Conservation (phyloP, 2,797 vertebrate genomes). For the Champsocephalus esox region DNA sequence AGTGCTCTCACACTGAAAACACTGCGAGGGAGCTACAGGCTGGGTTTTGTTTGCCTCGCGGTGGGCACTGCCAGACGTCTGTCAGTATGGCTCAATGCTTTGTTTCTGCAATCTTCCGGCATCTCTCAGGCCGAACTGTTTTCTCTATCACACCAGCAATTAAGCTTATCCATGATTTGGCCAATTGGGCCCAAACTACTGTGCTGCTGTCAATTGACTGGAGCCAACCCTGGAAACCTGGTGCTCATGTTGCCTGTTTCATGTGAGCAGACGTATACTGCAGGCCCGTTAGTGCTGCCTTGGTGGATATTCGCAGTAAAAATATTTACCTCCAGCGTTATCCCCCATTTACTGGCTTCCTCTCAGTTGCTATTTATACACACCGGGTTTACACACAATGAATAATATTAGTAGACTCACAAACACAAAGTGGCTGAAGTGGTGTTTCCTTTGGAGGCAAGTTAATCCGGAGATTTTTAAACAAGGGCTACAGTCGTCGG, state of each 20-base stretch:
- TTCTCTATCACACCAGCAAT: constrained; percentile 77
- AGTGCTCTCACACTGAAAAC: constrained; percentile 52
- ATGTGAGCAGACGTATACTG: constrained; percentile 46
- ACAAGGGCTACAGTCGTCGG: constrained; percentile 32
- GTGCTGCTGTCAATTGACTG: constrained; percentile 72
- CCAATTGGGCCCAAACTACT: constrained; percentile 76
- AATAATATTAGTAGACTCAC: constrained; percentile 36
- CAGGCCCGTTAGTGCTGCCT: constrained; percentile 29
- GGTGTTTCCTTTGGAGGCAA: constrained; percentile 49
- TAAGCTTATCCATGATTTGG: constrained; percentile 76
- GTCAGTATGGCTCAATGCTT: constrained; percentile 71
- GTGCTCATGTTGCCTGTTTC: constrained; percentile 52
- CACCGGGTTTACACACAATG: constrained; percentile 42
- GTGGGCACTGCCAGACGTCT: constrained; percentile 74
- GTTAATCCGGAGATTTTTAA: constrained; percentile 30
- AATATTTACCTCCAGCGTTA: constrained; percentile 64
- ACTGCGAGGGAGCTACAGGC: constrained; percentile 56
- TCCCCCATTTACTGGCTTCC: constrained; percentile 56
- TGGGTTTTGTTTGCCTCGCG: constrained; percentile 68
- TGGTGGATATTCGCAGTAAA: constrained; percentile 43
- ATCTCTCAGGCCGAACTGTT: constrained; percentile 72
- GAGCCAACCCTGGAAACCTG: constrained; percentile 65
- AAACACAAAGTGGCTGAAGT: constrained; percentile 39
- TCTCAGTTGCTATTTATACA: constrained; percentile 60
- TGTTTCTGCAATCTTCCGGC: constrained; percentile 74